Evolutionary conservation across 2,113 vertebrate species (phyloP).

Genomic region (Neotragus moschatus): DNA sequence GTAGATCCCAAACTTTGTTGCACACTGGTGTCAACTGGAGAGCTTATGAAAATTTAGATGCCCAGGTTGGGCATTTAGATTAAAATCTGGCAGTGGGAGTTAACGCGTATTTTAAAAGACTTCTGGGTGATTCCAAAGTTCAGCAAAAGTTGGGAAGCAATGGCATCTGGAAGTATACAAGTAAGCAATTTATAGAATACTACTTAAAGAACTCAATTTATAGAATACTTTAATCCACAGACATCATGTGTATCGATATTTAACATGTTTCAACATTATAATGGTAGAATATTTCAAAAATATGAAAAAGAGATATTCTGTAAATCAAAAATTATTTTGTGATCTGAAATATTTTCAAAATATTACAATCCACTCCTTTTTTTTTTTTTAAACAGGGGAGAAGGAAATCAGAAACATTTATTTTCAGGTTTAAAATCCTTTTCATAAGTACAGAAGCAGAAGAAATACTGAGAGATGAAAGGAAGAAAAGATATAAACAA

Average conservation of each 20-base stretch:
- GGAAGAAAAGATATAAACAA: constrained; percentile 53
- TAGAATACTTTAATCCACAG: neutral
- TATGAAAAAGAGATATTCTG: neutral
- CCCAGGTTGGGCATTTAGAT: neutral
- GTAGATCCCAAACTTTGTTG: neutral
- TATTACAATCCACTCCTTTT: neutral
- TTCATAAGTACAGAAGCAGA: constrained; percentile 42
- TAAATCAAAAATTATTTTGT: constrained; percentile 26
- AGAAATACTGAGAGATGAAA: constrained; percentile 40
- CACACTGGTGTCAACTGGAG: neutral
- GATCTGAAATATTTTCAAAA: constrained; percentile 22
- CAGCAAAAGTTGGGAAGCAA: neutral
- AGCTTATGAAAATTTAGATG: neutral
- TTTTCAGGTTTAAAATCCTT: constrained; percentile 56
- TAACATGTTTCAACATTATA: neutral
- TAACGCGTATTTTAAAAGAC: constrained; percentile 10
- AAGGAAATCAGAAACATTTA: neutral
- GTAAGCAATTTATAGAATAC: neutral
- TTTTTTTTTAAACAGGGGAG: neutral
- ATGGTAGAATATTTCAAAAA: neutral
- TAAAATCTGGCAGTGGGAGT: neutral
- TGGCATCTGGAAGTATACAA: neutral
- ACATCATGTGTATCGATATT: neutral
- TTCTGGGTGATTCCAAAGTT: neutral
- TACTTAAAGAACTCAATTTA: neutral